Evolutionary conservation across 2,113 vertebrate genomes (phyloP).

Genomic region (Spilogale gracilis): DNA sequence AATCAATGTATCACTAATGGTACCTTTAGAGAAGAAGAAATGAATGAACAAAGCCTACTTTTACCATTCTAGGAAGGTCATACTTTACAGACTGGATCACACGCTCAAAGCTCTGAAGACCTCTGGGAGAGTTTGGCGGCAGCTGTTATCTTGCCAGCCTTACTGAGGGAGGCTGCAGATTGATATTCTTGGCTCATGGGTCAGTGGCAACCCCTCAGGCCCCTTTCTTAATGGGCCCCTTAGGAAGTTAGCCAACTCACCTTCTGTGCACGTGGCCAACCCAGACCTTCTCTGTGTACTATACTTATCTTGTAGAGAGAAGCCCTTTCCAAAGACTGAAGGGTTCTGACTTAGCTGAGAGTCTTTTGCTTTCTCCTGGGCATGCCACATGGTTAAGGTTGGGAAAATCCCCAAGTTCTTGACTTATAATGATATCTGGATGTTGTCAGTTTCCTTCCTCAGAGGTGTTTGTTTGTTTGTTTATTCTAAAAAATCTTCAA

Average conservation of each 20-base stretch:
- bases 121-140: background rate
- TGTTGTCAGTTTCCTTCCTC: background rate
- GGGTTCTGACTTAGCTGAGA: background rate
- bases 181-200: background rate
- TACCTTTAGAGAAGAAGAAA: slow-evolving; percentile 55
- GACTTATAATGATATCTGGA: background rate
- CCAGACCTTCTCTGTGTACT: background rate
- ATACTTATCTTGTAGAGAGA: background rate
- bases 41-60: slow-evolving; percentile 24
- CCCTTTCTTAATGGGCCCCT: background rate
- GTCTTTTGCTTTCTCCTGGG: background rate
- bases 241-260: background rate
- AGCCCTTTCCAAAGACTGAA: background rate
- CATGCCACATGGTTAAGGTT: background rate
- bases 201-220: background rate
- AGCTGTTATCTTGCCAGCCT: background rate
- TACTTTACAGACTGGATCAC: background rate
- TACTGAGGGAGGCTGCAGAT: background rate
- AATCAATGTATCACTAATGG: slow-evolving; percentile 58
- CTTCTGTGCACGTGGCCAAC: background rate
- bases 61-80: background rate
- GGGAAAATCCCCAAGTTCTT: background rate
- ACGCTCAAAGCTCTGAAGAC: background rate
- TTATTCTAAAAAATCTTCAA: background rate
- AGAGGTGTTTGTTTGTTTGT: background rate